phyloP scores from a whole-genome alignment of 2,113 vertebrate species.

The Holacanthus passer region DNA sequence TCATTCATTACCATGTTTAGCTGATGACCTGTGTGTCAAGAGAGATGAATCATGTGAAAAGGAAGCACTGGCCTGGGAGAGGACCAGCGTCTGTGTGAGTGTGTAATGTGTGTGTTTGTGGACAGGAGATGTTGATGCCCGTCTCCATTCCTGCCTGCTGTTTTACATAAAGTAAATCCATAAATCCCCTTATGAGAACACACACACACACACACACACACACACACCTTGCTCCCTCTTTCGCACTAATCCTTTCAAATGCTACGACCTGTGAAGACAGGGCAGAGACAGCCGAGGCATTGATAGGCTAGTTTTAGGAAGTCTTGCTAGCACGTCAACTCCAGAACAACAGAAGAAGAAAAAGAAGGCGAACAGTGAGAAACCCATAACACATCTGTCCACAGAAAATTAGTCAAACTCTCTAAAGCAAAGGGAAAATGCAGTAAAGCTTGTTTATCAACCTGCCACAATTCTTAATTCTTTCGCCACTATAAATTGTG shows the following conservation, averaged over 20 bases:
- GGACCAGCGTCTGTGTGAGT: neutral
- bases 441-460: neutral
- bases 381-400: neutral
- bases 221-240: neutral
- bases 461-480: too few relatives aligned
- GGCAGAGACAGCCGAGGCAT: neutral
- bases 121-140: slow-evolving; percentile 26
- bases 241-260: neutral
- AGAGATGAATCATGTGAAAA: slow-evolving; percentile 68
- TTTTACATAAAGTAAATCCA: slow-evolving; percentile 33
- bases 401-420: neutral
- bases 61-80: slow-evolving; percentile 37
- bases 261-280: neutral
- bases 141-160: slow-evolving; percentile 26
- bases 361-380: neutral
- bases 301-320: neutral
- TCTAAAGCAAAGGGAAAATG: neutral
- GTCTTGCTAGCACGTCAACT: neutral
- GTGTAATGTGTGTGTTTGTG: slow-evolving; percentile 8
- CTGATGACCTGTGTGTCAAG: slow-evolving; percentile 69
- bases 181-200: slow-evolving; percentile 18
- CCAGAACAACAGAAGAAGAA: neutral
- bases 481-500: neutral
- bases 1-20: slow-evolving; percentile 74
- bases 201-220: neutral